Conservation (phyloP, 2,113 vertebrate genomes). For the Apistogramma diplotaenia region DNA sequence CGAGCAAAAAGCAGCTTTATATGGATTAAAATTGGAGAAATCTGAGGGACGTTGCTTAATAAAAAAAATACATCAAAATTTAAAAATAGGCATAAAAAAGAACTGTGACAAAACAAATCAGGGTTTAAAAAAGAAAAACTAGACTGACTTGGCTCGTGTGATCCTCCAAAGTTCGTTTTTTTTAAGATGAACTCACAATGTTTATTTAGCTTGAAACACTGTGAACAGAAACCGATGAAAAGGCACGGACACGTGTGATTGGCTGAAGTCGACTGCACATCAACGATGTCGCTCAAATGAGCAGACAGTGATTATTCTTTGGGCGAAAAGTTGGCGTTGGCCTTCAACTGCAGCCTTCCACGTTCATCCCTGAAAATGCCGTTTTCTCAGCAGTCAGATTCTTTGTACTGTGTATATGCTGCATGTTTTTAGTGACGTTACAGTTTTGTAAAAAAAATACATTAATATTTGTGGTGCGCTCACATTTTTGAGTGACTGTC, state of each 20-base stretch:
- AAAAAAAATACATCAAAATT: not conserved
- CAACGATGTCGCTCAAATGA: not conserved
- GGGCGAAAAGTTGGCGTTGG: not conserved
- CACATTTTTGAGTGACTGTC: not conserved
- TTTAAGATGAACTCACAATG: not conserved
- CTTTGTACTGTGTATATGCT: not conserved
- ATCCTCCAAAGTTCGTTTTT: not conserved
- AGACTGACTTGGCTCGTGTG: not conserved
- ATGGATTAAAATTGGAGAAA: not conserved
- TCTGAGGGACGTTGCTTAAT: not conserved
- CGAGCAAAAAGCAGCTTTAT: not conserved
- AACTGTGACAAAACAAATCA: not conserved
- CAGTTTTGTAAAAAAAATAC: not conserved
- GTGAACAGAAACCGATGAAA: not conserved
- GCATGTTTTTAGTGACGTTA: not conserved
- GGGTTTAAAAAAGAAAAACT: not conserved
- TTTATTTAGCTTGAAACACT: constrained; percentile 1
- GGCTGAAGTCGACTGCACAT: not conserved
- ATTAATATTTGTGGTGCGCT: not conserved
- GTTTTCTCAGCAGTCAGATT: not conserved
- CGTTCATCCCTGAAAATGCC: not conserved
- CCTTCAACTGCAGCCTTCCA: not conserved
- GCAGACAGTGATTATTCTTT: constrained; percentile 2
- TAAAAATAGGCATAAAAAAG: not conserved
- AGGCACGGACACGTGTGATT: not conserved